Base-by-base conservation (phyloP, 2,888 invertebrate species). In the Lycophotia porphyrea region DNA sequence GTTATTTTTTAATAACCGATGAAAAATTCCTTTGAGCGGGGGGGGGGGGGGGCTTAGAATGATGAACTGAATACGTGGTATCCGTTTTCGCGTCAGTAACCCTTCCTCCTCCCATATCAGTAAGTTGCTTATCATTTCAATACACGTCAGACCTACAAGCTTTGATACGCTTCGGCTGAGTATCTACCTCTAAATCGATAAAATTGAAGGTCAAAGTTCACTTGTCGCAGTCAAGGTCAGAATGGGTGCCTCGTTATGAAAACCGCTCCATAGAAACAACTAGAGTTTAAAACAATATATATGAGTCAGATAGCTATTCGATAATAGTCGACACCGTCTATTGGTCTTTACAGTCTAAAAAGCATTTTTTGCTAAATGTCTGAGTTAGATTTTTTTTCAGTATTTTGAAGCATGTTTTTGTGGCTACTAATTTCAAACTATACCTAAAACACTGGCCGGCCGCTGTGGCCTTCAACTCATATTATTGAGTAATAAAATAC, bases 211-310 rank as follows among this genome's bases (percentile, higher is more conserved):
- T 64, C 67, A 49, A 64, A 1, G 18, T 13, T 5, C 2, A 8
- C 21, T 76, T 2, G 55, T 15, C n/a, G 5, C 18, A 58, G 83
- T 68, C 78, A 78, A 69, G 70, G 65, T 65, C 13, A 52, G 2
- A 11, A 65, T 36, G 49, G n/a, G 24, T 65, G 21, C 2, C 18
- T 34, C 18, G 15, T n/a, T 34, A 18, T 5, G 1, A 44, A 27
- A 18, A 47, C 24, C 75, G 24, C 27, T 69, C 60, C 34, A 0
- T 64, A 34, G 13, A 63, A 47, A 24, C 44, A 18, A 58, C 3
- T 27, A 61, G 24, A 44, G 47, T 64, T 8, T 39, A 55, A 47
- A 13, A 64, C 21, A 55, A 73, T 64, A 39, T 2, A 3, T n/a
- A 34, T 63, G n/a, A 42, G 47, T 42, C 15, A 27, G 39, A 24